Evolutionary conservation across 2,113 vertebrate genomes (phyloP), one percentile per base, ranked within the genome.

Genomic region (Pteruthius melanotis): DNA sequence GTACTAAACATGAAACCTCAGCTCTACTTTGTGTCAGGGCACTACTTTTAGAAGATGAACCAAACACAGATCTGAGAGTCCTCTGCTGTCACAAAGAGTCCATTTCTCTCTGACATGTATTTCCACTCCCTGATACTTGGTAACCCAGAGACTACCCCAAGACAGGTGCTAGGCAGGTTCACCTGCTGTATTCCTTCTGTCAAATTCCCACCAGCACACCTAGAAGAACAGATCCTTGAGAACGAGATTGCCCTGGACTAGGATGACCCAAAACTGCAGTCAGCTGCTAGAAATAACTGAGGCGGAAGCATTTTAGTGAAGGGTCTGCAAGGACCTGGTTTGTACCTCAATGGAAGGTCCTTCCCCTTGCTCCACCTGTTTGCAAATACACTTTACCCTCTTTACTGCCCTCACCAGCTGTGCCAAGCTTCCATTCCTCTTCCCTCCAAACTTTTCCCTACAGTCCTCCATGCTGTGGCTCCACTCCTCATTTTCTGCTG

Each of bases 391-490:
- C 15, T 75, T 82, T 44, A 79, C 33, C 6, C 4, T 4, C 49
- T 68, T 28, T 11, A 21, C 18, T 26, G 45, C 23, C 27, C n/a
- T 35, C 37, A 30, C 9, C 0, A 7, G 13, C 31, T n/a, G n/a
- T 60, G 57, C 14, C 18, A 61, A 35, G 33, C 21, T 81, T 70
- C 24, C 52, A 49, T 19, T 39, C 7, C 5, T 28, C 42, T 40
- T 68, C 24, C 15, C 15, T 40, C 31, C 15, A 28, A 17, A 52
- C 9, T n/a, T 56, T 49, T n/a, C 37, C 50, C 23, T 59, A 26
- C 1, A 1, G 15, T 69, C n/a, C 11, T 44, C 27, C 2, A 1
- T 16, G 15, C n/a, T 49, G 44, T 37, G 33, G 5, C 11, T 40
- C 33, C 17, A 16, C 27, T 37, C 14, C n/a, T 56, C 13, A 24